phyloP scores from a whole-genome alignment of 1,140 invertebrate species.

The Cepaea nemoralis region DNA sequence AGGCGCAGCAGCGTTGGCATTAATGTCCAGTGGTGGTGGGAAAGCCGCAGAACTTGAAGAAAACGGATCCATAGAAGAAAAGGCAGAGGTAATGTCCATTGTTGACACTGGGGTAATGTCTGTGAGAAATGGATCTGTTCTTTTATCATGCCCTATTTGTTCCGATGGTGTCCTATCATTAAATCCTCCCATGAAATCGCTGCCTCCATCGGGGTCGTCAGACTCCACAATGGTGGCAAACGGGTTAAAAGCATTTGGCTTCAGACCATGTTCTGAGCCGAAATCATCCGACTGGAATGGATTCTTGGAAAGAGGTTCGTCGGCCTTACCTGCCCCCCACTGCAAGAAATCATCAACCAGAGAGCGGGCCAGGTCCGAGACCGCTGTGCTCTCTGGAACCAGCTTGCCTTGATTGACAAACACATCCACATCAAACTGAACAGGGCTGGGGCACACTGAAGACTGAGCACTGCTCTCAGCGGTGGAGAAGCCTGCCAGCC shows the following conservation, averaged over 20 bases:
- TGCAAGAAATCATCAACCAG: slow-evolving; percentile 64
- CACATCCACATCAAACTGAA: slow-evolving; percentile 53
- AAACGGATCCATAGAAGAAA: slow-evolving; percentile 27
- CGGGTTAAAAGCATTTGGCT: slow-evolving; percentile 50
- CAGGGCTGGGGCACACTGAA: slow-evolving; percentile 56
- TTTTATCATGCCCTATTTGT: neutral
- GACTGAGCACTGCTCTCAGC: slow-evolving; percentile 55
- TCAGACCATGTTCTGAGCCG: slow-evolving; percentile 33
- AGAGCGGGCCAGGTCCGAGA: slow-evolving; percentile 55
- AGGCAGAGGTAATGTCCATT: slow-evolving; percentile 3
- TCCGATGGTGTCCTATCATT: slow-evolving; percentile 28
- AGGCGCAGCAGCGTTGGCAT: slow-evolving; percentile 32
- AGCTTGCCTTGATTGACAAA: slow-evolving; percentile 44
- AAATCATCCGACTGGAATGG: slow-evolving; percentile 47
- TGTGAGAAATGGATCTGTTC: neutral
- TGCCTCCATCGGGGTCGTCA: slow-evolving; percentile 39
- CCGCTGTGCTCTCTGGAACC: slow-evolving; percentile 49
- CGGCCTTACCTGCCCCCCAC: slow-evolving; percentile 43
- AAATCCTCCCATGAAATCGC: slow-evolving; percentile 9
- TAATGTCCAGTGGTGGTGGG: slow-evolving; percentile 32
- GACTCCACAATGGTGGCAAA: slow-evolving; percentile 53
- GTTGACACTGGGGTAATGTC: neutral
- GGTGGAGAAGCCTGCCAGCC: slow-evolving; percentile 44
- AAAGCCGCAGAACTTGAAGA: neutral
- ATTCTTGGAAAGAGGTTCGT: slow-evolving; percentile 42